Percentiles rank a stretch among this genome's conserved stretches.
These are phyloP conservation scores for Diploscapter pachys DNA, from an alignment of 1,140 invertebrate species.

Conservation along the genomic window DNA sequence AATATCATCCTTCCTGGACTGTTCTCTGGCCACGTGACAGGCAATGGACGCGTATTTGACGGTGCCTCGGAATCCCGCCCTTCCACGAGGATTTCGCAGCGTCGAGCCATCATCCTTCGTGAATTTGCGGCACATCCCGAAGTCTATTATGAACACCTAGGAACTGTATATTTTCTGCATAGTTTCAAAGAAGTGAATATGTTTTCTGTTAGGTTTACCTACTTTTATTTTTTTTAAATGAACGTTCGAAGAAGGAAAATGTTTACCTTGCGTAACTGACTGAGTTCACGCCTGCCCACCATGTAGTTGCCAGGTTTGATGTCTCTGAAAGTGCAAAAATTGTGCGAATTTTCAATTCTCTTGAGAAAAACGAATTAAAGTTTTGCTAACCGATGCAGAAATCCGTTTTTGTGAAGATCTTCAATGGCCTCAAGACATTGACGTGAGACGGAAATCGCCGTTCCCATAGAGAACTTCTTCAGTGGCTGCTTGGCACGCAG, in stretches of 20 bases:
- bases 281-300: conserved; percentile 27
- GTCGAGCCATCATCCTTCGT: conserved; percentile 39
- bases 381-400: conserved; percentile 33
- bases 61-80: conserved; percentile 49
- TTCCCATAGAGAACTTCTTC: conserved; percentile 45
- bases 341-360: too few species aligned
- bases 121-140: conserved; percentile 45
- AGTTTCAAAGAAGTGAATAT: too few species aligned
- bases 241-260: too few species aligned
- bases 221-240: too few species aligned
- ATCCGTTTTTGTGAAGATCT: conserved; percentile 45
- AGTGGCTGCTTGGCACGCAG: conserved; percentile 32
- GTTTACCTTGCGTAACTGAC: conserved; percentile 32
- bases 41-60: conserved; percentile 48
- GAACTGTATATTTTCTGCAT: too few species aligned
- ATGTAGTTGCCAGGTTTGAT: conserved; percentile 38
- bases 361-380: too few species aligned
- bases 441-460: conserved; percentile 39
- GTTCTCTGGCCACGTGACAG: conserved; percentile 45
- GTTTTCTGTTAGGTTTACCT: too few species aligned
- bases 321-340: conserved; percentile 8
- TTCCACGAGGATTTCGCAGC: conserved; percentile 39
- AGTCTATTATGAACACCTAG: conserved; percentile 44
- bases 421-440: conserved; percentile 46
- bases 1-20: conserved; percentile 35